Percentiles rank a stretch among this genome's conserved stretches.
Evolutionary conservation across 2,113 vertebrate species (phyloP).

Genomic region (Micronycteris hirsuta): DNA sequence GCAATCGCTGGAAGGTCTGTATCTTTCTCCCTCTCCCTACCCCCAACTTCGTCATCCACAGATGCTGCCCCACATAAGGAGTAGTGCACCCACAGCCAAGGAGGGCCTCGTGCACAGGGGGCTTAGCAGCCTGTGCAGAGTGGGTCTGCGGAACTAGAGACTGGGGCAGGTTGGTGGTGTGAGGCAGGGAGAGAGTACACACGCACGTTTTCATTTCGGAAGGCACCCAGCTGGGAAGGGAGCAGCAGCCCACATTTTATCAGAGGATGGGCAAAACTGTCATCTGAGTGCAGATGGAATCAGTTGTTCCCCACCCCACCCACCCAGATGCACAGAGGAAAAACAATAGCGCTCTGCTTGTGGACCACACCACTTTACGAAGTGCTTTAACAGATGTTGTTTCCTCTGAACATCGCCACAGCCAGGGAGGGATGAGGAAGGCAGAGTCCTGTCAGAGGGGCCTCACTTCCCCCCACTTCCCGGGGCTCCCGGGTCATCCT

Average conservation of each 20-base stretch:
- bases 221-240: not conserved
- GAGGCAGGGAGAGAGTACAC: not conserved
- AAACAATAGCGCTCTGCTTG: not conserved
- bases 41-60: not conserved
- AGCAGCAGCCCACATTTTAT: not conserved
- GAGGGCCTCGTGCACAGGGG: not conserved
- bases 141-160: not conserved
- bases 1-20: slow-evolving; percentile 98
- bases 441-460: not conserved
- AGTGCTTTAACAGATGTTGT: slow-evolving; percentile 21
- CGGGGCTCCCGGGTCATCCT: not conserved
- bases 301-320: not conserved
- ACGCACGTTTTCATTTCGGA: not conserved
- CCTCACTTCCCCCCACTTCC: no score
- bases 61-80: not conserved
- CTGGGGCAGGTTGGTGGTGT: not conserved
- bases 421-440: not conserved
- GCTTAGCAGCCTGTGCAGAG: not conserved
- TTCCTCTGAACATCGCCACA: not conserved
- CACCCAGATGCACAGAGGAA: not conserved
- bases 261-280: not conserved
- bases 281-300: not conserved
- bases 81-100: not conserved
- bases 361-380: not conserved
- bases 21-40: not conserved